Conservation (phyloP, 2,888 invertebrate species). For the Ypsolopha scabrella region DNA sequence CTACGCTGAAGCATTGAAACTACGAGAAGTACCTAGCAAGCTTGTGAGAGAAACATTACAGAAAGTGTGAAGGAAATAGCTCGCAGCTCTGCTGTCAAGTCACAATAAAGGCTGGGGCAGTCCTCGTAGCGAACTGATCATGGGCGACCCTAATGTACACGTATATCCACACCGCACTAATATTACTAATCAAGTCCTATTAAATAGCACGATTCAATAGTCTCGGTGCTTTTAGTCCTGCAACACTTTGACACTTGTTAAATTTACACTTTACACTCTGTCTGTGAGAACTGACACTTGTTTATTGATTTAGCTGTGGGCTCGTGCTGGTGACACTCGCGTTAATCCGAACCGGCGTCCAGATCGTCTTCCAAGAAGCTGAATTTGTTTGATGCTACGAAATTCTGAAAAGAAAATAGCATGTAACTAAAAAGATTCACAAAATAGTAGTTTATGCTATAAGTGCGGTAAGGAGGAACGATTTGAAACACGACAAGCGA, state of each 20-base stretch:
- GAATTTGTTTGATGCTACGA: conserved; percentile 83
- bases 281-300: conserved; percentile 36
- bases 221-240: conserved; percentile 39
- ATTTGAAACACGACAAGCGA: too few relatives aligned
- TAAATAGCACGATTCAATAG: conserved; percentile 49
- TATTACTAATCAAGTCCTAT: conserved; percentile 45
- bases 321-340: background rate
- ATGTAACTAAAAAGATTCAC: too few relatives aligned
- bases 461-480: too few relatives aligned
- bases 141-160: conserved; percentile 43
- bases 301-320: background rate
- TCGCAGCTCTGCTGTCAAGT: conserved; percentile 5
- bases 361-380: conserved; percentile 78
- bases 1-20: conserved; percentile 21
- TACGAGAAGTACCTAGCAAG: background rate
- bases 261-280: conserved; percentile 67
- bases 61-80: conserved; percentile 2
- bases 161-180: conserved; percentile 48
- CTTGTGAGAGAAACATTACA: background rate
- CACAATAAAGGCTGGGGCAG: conserved; percentile 51
- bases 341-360: conserved; percentile 58
- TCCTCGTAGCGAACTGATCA: conserved; percentile 47
- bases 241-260: conserved; percentile 39
- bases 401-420: conserved; percentile 67
- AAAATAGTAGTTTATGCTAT: background rate